Base-by-base conservation (phyloP, 2,797 vertebrate genomes). In the Nannoperca australis region DNA sequence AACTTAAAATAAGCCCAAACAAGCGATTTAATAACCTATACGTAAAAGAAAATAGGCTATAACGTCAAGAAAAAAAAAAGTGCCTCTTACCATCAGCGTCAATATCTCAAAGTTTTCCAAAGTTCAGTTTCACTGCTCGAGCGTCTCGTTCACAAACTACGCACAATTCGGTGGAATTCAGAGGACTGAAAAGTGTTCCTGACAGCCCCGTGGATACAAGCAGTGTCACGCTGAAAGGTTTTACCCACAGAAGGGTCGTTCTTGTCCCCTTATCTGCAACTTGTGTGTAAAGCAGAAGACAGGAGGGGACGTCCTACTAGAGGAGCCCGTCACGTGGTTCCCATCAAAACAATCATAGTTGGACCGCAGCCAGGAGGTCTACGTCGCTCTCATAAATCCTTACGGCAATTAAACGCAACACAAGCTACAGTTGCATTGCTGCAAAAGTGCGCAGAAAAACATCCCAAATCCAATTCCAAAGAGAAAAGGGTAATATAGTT, bases 241-340 rank as follows among this genome's bases (percentile, higher is more conserved):
- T 27, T 3, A 20, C 77, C 79, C 76, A 73, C 79, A 1, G 36
- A 56, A 72, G 69, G 58, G 8, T 20, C 62, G 60, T 12, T 6
- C 67, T 2, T 1, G 50, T 61, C 65, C 65, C 6, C 82, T 90
- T 88, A 89, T 89, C 84, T 77, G 60, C 34, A 47, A 75, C 83
- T 74, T 87, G 92, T 93, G 93, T 93, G 92, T 91, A 84, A 82
- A 86, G 87, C 51, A 32, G 30, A 34, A 65, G 68, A 55, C 65
- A 4, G 56, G 34, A 47, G 20, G 62, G 88, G 83, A 60, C 67
- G 83, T 87, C 84, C 84, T 55, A 81, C 51, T 0, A 6, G 4
- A 59, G 27, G 45, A 69, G 13, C 12, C 38, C 42, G 79, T 91
- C 93, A 95, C 92, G 87, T 92, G 92, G 84, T 69, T 3, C 5